Evolutionary conservation across 2,113 vertebrate species (phyloP), one percentile per base, ranked within the genome.

Genomic region (Prinia subflava): DNA sequence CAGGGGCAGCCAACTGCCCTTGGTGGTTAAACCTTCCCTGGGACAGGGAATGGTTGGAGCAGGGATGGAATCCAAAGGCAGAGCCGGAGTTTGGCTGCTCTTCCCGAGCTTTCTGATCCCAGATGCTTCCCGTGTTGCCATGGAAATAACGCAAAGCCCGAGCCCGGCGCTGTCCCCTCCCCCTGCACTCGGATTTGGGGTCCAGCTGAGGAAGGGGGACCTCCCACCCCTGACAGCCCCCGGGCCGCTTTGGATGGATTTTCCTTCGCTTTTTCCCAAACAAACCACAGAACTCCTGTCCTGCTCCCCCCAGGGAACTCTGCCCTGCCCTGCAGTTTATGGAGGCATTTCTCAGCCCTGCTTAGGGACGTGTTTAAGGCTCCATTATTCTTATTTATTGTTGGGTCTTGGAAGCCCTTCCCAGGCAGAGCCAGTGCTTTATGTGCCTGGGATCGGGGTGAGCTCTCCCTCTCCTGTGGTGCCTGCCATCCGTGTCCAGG

Each of bases 321-420:
- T 47, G 57, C 49, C 5, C 44, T 15, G 62, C 52, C 50, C 78
- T 59, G 76, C 83, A 56, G 13, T 44, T 60, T 20, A 31, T 27
- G 53, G 7, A 16, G 31, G 52, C 27, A 50, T 92, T 64, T 57
- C 9, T 87, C 93, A 94, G 69, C 83, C 65, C 87, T 89, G 84
- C 81, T 76, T 30, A 83, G 62, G 4, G 53, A 89, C 11, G 23
- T 69, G 46, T 79, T 89, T 94, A 76, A 82, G 53, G 81, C 28
- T 53, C 57, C 53, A 69, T 95, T 94, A 86, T 83, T 88, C 46
- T 90, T 88, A 80, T 95, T 96, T 95, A 94, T 86, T 73, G 30
- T 11, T 52, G 75, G 79, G 39, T 33, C 65, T 41, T 52, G 83
- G 81, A 53, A 78, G 60, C 44, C 25, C 41, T 92, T 25, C 44